These are phyloP conservation scores for Chamaea fasciata DNA, from an alignment of 2,113 vertebrate genomes.

Conservation along the genomic window DNA sequence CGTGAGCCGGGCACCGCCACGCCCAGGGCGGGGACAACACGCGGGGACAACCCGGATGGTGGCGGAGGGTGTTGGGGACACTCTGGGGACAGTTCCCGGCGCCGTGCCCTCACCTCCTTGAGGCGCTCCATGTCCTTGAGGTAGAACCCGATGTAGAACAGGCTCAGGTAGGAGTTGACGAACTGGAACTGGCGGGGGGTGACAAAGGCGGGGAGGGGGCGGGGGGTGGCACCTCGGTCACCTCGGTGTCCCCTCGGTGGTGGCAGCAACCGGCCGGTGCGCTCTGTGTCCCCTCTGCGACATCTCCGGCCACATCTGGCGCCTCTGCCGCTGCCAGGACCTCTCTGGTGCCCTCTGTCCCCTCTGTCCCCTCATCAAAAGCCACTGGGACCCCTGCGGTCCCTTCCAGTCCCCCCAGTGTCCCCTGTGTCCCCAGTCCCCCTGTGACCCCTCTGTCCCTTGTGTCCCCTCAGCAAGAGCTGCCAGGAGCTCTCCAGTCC, in stretches of 20 bases:
- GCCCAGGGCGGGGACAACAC: background rate
- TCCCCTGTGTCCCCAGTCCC: too few species aligned
- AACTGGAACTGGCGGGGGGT: slow-evolving; percentile 86
- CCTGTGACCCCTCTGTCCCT: background rate
- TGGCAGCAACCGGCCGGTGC: too few species aligned
- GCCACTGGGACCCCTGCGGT: too few species aligned
- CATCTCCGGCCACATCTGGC: background rate
- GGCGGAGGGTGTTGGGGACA: background rate
- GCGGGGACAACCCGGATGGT: background rate
- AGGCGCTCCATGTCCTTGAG: slow-evolving; percentile 99
- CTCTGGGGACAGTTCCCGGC: background rate
- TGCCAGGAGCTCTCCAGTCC: too few species aligned
- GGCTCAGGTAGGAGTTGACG: slow-evolving; percentile 98
- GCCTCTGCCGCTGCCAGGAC: background rate
- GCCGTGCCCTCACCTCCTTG: slow-evolving; percentile 84
- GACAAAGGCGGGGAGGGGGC: background rate
- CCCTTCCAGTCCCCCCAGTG: too few species aligned
- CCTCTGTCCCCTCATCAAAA: too few species aligned
- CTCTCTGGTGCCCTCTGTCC: background rate
- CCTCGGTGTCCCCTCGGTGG: background rate
- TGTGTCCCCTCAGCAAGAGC: too few species aligned
- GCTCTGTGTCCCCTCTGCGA: background rate
- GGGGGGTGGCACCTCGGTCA: background rate
- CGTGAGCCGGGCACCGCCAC: background rate
- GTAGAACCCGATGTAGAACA: slow-evolving; percentile 99